Evolutionary conservation across 1,140 invertebrate genomes (phyloP).

Genomic region (Scylla paramamosain): DNA sequence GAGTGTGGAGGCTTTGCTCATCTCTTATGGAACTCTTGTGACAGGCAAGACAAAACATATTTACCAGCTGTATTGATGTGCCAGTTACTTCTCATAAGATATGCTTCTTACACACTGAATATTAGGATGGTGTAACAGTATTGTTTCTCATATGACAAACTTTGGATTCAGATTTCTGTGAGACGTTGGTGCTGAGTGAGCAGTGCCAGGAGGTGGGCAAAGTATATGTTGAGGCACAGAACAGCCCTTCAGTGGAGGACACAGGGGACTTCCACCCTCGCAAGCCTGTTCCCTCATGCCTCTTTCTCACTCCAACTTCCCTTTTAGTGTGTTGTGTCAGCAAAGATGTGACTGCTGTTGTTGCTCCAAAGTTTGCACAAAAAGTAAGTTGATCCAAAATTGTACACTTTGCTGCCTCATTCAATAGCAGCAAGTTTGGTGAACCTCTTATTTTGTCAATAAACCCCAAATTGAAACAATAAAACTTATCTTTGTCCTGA

Average conservation of each 20-base stretch:
- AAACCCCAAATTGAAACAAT: no score
- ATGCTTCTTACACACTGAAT: not conserved
- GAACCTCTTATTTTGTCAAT: no score
- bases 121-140: not conserved
- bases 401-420: not conserved
- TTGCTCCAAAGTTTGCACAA: constrained; percentile 37
- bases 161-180: constrained; percentile 54
- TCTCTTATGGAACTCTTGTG: constrained; percentile 28
- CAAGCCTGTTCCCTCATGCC: constrained; percentile 2
- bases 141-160: not conserved
- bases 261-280: constrained; percentile 58
- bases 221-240: not conserved
- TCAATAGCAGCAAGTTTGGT: no score
- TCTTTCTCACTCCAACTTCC: constrained; percentile 10
- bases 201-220: constrained; percentile 22
- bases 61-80: not conserved
- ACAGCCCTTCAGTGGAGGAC: not conserved
- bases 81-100: not conserved
- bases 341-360: constrained; percentile 46
- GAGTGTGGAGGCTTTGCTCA: not conserved
- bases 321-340: constrained; percentile 50
- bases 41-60: not conserved
- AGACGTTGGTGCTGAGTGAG: constrained; percentile 33
- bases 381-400: not conserved
- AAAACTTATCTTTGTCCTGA: no score